Conservation (phyloP, 2,113 vertebrate genomes). For the Charadrius vociferus region DNA sequence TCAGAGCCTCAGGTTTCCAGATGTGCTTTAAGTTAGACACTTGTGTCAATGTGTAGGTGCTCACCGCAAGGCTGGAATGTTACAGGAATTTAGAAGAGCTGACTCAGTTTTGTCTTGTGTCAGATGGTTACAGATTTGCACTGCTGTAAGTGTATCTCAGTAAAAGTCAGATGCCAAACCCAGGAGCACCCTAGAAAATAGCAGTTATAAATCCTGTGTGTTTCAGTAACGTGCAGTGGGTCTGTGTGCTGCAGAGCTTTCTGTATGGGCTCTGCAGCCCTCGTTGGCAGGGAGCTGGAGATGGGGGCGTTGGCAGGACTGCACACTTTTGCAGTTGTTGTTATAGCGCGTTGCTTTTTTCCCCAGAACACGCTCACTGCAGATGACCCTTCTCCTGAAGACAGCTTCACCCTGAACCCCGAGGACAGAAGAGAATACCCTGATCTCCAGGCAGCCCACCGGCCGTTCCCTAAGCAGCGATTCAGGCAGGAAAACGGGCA, state of each 20-base stretch:
- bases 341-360: background rate
- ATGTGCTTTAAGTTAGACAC: background rate
- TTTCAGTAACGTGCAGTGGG: accelerated
- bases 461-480: conserved; percentile 79
- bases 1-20: background rate
- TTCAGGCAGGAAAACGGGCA: conserved; percentile 74
- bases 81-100: background rate
- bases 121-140: background rate
- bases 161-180: background rate
- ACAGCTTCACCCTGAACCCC: conserved; percentile 73
- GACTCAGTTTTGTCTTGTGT: background rate
- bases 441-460: conserved; percentile 77
- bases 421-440: conserved; percentile 73
- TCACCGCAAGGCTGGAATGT: background rate
- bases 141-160: background rate
- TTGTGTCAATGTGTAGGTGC: background rate
- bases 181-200: background rate
- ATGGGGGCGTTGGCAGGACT: background rate
- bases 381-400: conserved; percentile 74
- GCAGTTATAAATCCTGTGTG: background rate
- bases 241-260: background rate
- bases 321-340: background rate
- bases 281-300: background rate
- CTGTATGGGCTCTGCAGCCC: background rate
- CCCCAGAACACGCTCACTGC: conserved; percentile 78